phyloP scores from a whole-genome alignment of 2,113 vertebrate genomes.

The Nannospalax galili region DNA sequence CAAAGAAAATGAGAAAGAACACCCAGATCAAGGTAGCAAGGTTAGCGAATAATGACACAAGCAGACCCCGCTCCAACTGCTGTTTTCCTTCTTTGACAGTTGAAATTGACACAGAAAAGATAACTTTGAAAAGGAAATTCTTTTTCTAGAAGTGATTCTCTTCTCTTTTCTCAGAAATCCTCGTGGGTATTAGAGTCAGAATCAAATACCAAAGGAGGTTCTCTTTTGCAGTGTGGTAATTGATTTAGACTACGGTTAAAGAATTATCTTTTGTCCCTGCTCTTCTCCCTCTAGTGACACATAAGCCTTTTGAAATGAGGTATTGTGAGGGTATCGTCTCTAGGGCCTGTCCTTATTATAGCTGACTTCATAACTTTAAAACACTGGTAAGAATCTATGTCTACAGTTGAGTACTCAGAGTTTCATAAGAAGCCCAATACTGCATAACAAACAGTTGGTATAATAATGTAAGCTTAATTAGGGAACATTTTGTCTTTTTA shows the following conservation, averaged over 20 bases:
- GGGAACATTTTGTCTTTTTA: not conserved
- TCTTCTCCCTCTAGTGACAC: conserved; percentile 46
- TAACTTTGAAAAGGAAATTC: conserved; percentile 8
- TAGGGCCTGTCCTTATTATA: conserved; percentile 27
- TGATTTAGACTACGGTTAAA: conserved; percentile 21
- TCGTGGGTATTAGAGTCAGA: conserved; percentile 11
- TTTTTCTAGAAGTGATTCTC: conserved; percentile 45
- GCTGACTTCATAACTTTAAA: not conserved
- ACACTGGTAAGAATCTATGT: not conserved
- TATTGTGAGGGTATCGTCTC: conserved; percentile 16
- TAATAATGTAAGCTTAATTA: not conserved
- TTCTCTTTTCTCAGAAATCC: conserved; percentile 36
- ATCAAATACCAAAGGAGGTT: not conserved
- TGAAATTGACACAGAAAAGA: conserved; percentile 7
- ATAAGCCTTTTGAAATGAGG: conserved; percentile 44
- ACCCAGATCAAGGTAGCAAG: not conserved
- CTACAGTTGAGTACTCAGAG: not conserved
- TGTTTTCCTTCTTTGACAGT: not conserved
- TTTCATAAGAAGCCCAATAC: conserved; percentile 11
- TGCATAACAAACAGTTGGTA: not conserved
- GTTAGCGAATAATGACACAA: not conserved
- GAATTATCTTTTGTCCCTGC: conserved; percentile 23
- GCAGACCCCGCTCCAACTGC: not conserved
- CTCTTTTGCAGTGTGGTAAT: conserved; percentile 6
- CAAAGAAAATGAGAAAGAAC: too few relatives aligned